These are phyloP conservation scores for Rana temporaria DNA, from an alignment of 2,113 vertebrate species.

Conservation along the genomic window DNA sequence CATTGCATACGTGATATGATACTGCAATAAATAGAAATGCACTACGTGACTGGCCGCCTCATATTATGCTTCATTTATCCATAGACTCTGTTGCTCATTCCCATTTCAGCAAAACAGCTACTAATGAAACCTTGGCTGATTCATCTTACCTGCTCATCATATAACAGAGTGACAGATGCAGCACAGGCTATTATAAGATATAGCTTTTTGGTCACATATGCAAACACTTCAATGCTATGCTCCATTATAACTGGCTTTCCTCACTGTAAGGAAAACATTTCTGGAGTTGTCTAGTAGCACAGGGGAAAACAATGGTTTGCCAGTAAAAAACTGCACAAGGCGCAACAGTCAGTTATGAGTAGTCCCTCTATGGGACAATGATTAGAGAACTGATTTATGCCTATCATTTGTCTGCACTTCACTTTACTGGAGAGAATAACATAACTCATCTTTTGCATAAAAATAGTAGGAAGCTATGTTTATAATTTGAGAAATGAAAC, in stretches of 20 bases:
- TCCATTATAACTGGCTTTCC: slow-evolving; percentile 16
- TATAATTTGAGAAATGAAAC: slow-evolving; percentile 57
- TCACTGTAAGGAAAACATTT: slow-evolving; percentile 22
- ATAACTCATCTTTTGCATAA: slow-evolving; percentile 55
- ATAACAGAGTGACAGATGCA: slow-evolving; percentile 28
- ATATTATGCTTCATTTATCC: slow-evolving; percentile 8
- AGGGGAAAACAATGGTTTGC: slow-evolving; percentile 44
- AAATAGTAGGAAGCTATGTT: slow-evolving; percentile 57
- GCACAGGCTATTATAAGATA: slow-evolving; percentile 15
- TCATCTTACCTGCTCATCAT: slow-evolving; percentile 19
- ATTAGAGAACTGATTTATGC: slow-evolving; percentile 51
- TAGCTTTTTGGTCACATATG: slow-evolving; percentile 37
- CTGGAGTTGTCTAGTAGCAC: slow-evolving; percentile 11
- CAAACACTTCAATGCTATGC: slow-evolving; percentile 24
- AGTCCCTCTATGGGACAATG: slow-evolving; percentile 41
- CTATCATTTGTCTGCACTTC: slow-evolving; percentile 36
- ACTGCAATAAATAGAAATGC: slow-evolving; percentile 3
- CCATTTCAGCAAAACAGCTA: slow-evolving; percentile 1
- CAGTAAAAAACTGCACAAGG: slow-evolving; percentile 42
- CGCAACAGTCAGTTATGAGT: slow-evolving; percentile 35
- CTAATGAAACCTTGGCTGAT: slow-evolving; percentile 1
- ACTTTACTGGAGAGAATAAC: slow-evolving; percentile 49
- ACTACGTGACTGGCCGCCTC: not conserved
- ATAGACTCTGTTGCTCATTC: not conserved
- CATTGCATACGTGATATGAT: not conserved